Evolutionary conservation across 2,888 invertebrate genomes (phyloP), one percentile per base, ranked within the genome.

Genomic region (Leptogaster cylindrica): DNA sequence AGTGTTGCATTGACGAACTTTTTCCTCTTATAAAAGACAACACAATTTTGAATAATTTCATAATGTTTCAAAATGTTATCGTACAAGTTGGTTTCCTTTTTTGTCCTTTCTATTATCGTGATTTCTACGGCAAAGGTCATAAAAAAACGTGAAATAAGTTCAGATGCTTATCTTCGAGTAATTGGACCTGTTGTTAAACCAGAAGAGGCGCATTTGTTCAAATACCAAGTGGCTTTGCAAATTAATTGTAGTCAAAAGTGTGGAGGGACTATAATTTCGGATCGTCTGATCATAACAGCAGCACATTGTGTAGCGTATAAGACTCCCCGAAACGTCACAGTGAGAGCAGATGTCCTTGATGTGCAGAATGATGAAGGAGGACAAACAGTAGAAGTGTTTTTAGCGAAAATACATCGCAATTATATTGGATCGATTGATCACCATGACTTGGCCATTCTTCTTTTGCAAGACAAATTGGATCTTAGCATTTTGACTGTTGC

Each of bases 201-300:
- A 3, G 6, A 55, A 14, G 7, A 36, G 39, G 36, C 36, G 12
- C 12, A 36, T 55, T 12, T 14, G 5, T 55, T 36, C 25, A 33
- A 36, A 6, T 55, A 55, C 23, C 55, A 55, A 39, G 39, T 55
- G 12, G 20, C 55, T 12, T 10, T 55, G 10, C 36, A 36, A 20
- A 5, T n/a, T 12, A 23, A 55, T 39, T 55, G 55, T 55, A 39
- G 55, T 36, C 36, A 55, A 39, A 36, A n/a, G 8, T 55, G 55
- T 36, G 55, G 55, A 23, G 55, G 55, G 25, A 55, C 55, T 7
- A 55, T 55, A 7, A 36, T 55, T 20, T 36, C 55, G 2, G 55
- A 55, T 12, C 10, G 55, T 36, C 6, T 55, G 2, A 36, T 55
- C 12, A n/a, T 55, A 3, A 55, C 55, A 7, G 55, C 55, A 23